Conservation (phyloP, 2,888 invertebrate species). For the Darwinula stevensoni region DNA sequence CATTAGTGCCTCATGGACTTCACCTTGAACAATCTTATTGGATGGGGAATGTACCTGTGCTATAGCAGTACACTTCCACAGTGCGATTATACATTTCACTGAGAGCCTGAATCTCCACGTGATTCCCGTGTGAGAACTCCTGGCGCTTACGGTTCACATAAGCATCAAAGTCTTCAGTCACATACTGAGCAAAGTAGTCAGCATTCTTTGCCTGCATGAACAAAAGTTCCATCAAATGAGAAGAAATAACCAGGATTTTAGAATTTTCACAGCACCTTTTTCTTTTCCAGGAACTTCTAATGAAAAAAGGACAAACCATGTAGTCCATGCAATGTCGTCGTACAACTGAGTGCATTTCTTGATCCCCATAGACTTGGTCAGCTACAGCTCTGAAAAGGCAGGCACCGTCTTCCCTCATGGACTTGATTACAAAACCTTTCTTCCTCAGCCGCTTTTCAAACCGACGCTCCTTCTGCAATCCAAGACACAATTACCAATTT, state of each 20-base stretch:
- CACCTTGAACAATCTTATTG: too few species aligned
- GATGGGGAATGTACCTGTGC: slow-evolving; percentile 30
- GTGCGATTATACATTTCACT: slow-evolving; percentile 64
- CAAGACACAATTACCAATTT: too few species aligned
- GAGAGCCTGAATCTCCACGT: slow-evolving; percentile 67
- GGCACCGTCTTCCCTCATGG: slow-evolving; percentile 62
- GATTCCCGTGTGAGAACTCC: slow-evolving; percentile 56
- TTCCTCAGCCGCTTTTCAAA: slow-evolving; percentile 38
- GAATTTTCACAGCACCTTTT: not conserved
- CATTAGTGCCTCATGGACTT: slow-evolving; percentile 12
- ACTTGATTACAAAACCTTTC: slow-evolving; percentile 42
- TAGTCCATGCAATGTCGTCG: slow-evolving; percentile 66
- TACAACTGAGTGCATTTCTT: slow-evolving; percentile 56
- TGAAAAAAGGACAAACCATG: slow-evolving; percentile 28
- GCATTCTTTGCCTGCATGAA: slow-evolving; percentile 37
- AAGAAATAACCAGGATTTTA: not conserved
- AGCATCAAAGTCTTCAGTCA: slow-evolving; percentile 57
- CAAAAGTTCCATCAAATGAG: not conserved
- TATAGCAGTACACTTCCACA: slow-evolving; percentile 55
- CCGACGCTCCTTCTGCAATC: too few species aligned
- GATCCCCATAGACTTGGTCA: slow-evolving; percentile 64
- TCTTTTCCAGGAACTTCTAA: too few species aligned
- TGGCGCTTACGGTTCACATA: slow-evolving; percentile 50
- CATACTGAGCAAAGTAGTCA: slow-evolving; percentile 59
- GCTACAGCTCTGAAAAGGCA: slow-evolving; percentile 65